Evolutionary conservation across 2,797 vertebrate genomes (phyloP).

Genomic region (Hemibagrus guttatus): DNA sequence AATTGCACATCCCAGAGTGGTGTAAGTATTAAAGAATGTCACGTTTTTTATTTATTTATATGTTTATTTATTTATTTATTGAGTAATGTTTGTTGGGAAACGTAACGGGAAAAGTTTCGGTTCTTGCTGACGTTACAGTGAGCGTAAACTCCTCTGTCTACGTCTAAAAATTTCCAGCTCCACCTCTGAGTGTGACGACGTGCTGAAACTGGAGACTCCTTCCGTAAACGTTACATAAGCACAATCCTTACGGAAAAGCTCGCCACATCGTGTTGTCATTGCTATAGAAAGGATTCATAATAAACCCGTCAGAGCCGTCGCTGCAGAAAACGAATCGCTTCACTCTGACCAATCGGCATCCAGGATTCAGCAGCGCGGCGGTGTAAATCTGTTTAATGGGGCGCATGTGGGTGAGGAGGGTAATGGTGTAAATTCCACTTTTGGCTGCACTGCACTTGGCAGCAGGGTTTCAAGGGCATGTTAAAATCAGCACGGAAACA

Average conservation of each 20-base stretch:
- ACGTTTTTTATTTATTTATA: too few relatives aligned
- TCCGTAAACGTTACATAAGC: background rate
- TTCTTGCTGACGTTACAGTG: too few relatives aligned
- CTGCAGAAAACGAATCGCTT: background rate
- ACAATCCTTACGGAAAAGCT: background rate
- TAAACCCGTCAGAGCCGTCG: background rate
- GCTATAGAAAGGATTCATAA: background rate
- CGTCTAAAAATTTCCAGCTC: background rate
- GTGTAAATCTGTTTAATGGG: background rate
- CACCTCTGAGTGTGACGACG: background rate
- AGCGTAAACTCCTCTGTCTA: background rate
- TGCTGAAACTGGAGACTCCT: background rate
- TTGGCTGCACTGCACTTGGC: slow-evolving; percentile 5
- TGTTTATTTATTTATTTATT: too few relatives aligned
- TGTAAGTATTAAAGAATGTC: too few relatives aligned
- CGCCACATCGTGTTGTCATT: background rate
- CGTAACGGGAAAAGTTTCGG: too few relatives aligned
- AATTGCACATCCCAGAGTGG: too few relatives aligned
- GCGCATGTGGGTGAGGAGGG: background rate
- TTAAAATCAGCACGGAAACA: slow-evolving; percentile 4
- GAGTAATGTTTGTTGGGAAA: too few relatives aligned
- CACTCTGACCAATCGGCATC: too few relatives aligned
- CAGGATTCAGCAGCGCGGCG: background rate
- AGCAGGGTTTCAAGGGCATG: slow-evolving; percentile 21
- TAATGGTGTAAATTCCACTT: background rate